Evolutionary conservation across 2,113 vertebrate species (phyloP).

Genomic region (Aplodontia rufa): DNA sequence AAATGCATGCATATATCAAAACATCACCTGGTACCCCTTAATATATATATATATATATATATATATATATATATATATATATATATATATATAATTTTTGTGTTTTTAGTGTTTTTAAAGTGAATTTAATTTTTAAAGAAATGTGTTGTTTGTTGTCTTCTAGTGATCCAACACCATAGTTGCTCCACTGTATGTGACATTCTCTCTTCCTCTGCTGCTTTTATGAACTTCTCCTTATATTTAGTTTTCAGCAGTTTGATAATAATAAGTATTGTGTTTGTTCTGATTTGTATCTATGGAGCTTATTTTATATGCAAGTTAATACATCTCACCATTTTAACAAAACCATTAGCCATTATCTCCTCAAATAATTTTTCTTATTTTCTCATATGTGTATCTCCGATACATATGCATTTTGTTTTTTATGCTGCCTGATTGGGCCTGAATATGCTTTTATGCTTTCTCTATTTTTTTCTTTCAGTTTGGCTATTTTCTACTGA

Average conservation of each 20-base stretch:
- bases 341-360: neutral
- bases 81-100: neutral
- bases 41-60: no score
- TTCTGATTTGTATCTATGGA: neutral
- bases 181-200: neutral
- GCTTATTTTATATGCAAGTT: neutral
- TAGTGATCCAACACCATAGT: neutral
- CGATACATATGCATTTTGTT: neutral
- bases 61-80: no score
- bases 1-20: no score
- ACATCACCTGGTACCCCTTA: neutral
- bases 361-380: neutral
- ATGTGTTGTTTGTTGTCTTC: neutral
- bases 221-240: neutral
- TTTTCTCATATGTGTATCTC: neutral
- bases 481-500: neutral
- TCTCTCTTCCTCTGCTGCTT: neutral
- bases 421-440: neutral
- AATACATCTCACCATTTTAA: neutral
- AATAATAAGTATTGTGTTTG: neutral
- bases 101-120: neutral
- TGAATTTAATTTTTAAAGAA: neutral
- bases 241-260: neutral
- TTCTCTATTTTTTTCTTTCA: neutral
- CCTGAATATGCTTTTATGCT: neutral